A percentile compares a stretch with the other conserved stretches of the same genome.
Conservation (phyloP, 2,888 invertebrate genomes). For the Chironomus tentans region DNA sequence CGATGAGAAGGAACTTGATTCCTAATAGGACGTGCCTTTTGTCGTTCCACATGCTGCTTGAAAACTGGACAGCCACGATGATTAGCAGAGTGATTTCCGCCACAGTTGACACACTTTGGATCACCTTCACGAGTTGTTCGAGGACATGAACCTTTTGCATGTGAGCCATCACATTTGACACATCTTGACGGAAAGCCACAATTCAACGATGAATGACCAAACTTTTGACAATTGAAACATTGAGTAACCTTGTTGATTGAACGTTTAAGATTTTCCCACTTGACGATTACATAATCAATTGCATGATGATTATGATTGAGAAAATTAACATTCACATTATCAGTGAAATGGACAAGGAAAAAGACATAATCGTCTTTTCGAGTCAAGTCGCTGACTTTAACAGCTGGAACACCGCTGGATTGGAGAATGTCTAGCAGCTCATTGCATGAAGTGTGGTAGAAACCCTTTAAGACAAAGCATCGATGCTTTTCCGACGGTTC, state of each 20-base stretch:
- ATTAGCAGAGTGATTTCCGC: background rate
- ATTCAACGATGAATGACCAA: background rate
- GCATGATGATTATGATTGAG: background rate
- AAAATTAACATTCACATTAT: background rate
- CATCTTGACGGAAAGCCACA: background rate
- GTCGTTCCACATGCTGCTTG: background rate
- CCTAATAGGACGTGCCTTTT: background rate
- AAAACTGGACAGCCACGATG: background rate
- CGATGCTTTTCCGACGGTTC: background rate
- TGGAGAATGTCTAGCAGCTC: background rate
- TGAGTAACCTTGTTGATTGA: slow-evolving; percentile 14
- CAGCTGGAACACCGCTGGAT: background rate
- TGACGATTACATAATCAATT: background rate
- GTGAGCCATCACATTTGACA: background rate
- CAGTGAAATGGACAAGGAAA: background rate
- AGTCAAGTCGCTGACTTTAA: background rate
- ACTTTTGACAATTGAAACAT: slow-evolving; percentile 23
- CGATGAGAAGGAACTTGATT: background rate
- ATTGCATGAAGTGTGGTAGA: background rate
- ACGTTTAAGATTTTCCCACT: background rate
- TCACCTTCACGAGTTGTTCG: background rate
- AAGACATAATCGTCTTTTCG: background rate
- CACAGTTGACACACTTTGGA: background rate
- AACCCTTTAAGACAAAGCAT: background rate
- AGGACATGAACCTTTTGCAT: background rate